phyloP scores from a whole-genome alignment of 2,797 vertebrate genomes.

The Sphenopsis melanotis region DNA sequence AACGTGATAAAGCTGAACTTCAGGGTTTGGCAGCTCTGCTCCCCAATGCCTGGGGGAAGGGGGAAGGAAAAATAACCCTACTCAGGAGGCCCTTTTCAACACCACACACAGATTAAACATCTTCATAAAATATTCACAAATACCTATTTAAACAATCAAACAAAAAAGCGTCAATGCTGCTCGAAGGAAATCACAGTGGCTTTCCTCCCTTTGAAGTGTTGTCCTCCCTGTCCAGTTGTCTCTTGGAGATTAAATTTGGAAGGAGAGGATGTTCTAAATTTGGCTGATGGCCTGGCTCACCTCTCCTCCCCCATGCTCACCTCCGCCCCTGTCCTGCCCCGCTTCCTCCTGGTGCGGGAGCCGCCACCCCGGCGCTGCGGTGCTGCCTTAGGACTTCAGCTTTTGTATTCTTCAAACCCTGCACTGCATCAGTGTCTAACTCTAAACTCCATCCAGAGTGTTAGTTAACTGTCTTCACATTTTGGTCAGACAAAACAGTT shows the following conservation, averaged over 20 bases:
- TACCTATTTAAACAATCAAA: conserved; percentile 22
- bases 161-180: neutral
- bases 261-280: conserved; percentile 80
- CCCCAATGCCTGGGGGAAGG: neutral
- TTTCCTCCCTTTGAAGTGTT: conserved; percentile 44
- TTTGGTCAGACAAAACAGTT: neutral
- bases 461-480: fast-evolving
- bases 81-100: conserved; percentile 27
- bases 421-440: fast-evolving
- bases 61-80: conserved; percentile 2
- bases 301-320: conserved; percentile 52
- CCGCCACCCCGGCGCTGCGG: conserved; percentile 71
- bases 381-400: fast-evolving
- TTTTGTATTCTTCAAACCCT: fast-evolving
- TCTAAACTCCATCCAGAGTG: neutral
- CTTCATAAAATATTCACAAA: conserved; percentile 21
- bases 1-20: conserved; percentile 44
- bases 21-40: conserved; percentile 19
- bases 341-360: conserved; percentile 83
- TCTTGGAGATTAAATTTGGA: conserved; percentile 75
- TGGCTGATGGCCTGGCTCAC: conserved; percentile 40
- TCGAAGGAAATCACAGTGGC: conserved; percentile 18
- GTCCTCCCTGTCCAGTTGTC: conserved; percentile 22
- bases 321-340: conserved; percentile 55
- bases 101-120: neutral